Conservation (phyloP, 2,113 vertebrate genomes). For the Chaenogobius annularis region DNA sequence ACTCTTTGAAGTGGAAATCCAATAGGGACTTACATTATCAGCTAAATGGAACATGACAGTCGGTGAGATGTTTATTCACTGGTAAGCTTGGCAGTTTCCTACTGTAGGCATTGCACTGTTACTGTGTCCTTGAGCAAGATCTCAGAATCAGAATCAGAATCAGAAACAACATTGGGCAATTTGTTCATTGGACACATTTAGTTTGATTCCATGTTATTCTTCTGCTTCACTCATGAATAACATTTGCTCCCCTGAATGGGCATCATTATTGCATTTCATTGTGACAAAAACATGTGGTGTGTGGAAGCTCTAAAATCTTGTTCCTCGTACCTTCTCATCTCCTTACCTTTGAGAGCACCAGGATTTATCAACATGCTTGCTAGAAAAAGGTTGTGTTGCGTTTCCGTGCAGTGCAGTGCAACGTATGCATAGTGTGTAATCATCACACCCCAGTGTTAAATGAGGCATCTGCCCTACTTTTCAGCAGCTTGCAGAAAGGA, state of each 20-base stretch:
- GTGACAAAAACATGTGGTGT: slow-evolving; percentile 3
- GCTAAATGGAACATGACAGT: too few relatives aligned
- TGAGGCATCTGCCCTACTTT: slow-evolving; percentile 72
- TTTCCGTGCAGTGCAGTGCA: slow-evolving; percentile 33
- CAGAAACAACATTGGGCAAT: neutral
- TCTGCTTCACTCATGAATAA: neutral
- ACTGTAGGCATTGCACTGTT: too few relatives aligned
- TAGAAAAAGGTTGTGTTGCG: slow-evolving; percentile 23
- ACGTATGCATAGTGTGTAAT: slow-evolving; percentile 39
- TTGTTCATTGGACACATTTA: neutral
- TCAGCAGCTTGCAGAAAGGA: slow-evolving; percentile 42
- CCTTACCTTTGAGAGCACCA: neutral
- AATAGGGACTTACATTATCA: too few relatives aligned
- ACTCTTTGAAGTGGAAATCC: neutral
- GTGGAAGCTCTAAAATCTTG: neutral
- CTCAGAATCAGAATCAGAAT: too few relatives aligned
- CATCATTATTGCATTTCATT: neutral
- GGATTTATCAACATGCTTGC: slow-evolving; percentile 7
- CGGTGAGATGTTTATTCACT: too few relatives aligned
- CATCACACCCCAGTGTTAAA: slow-evolving; percentile 55
- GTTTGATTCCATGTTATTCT: neutral
- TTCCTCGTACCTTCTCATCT: neutral
- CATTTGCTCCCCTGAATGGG: neutral
- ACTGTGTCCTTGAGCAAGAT: too few relatives aligned
- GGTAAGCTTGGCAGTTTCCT: too few relatives aligned